Evolutionary conservation across 1,140 invertebrate species (phyloP).

Genomic region (Harlomillsia oculata): DNA sequence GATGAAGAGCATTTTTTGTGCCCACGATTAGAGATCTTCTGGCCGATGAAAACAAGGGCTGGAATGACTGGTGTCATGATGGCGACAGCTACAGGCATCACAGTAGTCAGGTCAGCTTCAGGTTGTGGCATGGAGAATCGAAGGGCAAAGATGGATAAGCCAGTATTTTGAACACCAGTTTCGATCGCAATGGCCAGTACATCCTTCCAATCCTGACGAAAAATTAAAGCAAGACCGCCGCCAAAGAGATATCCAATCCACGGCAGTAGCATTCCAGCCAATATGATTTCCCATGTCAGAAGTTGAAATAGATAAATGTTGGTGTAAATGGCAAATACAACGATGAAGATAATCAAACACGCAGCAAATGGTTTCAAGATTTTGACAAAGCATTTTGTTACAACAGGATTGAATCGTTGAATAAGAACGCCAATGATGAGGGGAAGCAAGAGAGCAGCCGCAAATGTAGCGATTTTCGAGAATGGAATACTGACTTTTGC

Average conservation of each 20-base stretch:
- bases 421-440: constrained; percentile 67
- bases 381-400: constrained; percentile 59
- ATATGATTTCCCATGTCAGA: constrained; percentile 75
- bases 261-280: constrained; percentile 73
- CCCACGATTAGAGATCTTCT: constrained; percentile 16
- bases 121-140: constrained; percentile 59
- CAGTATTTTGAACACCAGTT: constrained; percentile 90
- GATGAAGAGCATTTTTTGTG: too few relatives aligned
- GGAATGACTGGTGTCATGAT: constrained; percentile 89
- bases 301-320: constrained; percentile 85
- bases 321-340: constrained; percentile 81
- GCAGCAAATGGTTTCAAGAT: constrained; percentile 79
- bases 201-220: constrained; percentile 54
- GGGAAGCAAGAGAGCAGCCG: constrained; percentile 59
- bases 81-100: constrained; percentile 73
- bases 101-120: constrained; percentile 68
- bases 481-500: constrained; percentile 70
- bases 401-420: constrained; percentile 55
- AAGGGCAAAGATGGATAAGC: constrained; percentile 55
- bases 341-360: constrained; percentile 75
- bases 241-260: constrained; percentile 77
- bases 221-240: constrained; percentile 50
- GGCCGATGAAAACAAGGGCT: constrained; percentile 36
- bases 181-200: constrained; percentile 80
- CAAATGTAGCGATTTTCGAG: constrained; percentile 60